Base-by-base conservation (phyloP, 2,797 vertebrate species). In the Scleropages formosus region DNA sequence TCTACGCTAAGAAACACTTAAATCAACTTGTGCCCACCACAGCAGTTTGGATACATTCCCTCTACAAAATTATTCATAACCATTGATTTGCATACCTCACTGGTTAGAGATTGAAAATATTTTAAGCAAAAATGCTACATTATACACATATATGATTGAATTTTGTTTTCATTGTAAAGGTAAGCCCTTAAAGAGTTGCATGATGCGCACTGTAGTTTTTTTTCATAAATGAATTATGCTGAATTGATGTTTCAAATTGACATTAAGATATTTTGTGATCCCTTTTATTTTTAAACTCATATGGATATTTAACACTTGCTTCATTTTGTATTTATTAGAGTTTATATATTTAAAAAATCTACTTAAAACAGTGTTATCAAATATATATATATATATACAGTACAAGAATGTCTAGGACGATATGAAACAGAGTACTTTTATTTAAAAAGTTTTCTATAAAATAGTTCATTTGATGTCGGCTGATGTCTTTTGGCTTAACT, bases 321-420 rank as follows among this genome's bases (percentile, higher is more conserved):
- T 72, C n/a, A 18, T 26, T 71, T 39, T 83, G 77, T 85, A 59
- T 73, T 72, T 63, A 78, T 51, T 61, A 59, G 66, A 68, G 47
- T 75, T 20, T 24, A 59, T 39, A 70, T 65, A 79, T 73, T 75
- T 75, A 64, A 72, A 46, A 76, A 77, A 80, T 84, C 20, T 80
- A n/a, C 62, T 80, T 72, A 44, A 31, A 8, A 61, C 20, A 56
- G 53, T 56, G 9, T 18, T 18, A 10, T 56, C 53, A 12, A n/a
- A 3, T 15, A 61, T 61, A n/a, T 61, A 56, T 18, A 11, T 12
- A n/a, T 80, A 78, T 9, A 72, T 78, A 74, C 49, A 68, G 86
- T 86, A 86, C 85, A 85, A 71, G 79, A 89, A 85, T 85, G 88
- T 87, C 85, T 88, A 59, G 61, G 60, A 53, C 49, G 13, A 51